A percentile compares a stretch with the other conserved stretches of the same genome.
phyloP scores from a whole-genome alignment of 2,888 invertebrate genomes.

The Brenthis ino region DNA sequence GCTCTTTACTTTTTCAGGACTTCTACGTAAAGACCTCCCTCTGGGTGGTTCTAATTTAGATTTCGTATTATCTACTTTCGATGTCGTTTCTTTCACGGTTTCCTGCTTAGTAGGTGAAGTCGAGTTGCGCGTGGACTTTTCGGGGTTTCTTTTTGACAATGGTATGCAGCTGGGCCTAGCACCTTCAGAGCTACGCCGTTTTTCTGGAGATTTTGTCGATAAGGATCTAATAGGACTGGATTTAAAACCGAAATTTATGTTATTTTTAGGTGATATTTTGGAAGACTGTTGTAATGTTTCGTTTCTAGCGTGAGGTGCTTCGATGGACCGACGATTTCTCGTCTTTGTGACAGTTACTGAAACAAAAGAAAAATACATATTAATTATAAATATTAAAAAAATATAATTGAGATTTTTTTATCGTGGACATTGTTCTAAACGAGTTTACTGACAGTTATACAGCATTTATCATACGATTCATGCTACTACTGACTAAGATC shows the following conservation, averaged over 20 bases:
- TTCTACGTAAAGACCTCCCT: conserved; percentile 58
- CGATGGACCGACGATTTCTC: conserved; percentile 66
- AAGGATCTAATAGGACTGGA: conserved; percentile 58
- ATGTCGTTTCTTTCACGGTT: conserved; percentile 53
- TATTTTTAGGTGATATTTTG: conserved; percentile 73
- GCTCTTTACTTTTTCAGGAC: conserved; percentile 72
- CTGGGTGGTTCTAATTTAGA: conserved; percentile 60
- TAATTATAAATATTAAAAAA: conserved; percentile 1
- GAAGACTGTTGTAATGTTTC: conserved; percentile 77
- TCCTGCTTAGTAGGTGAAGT: conserved; percentile 70
- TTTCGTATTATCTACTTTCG: conserved; percentile 57
- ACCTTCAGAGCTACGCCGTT: conserved; percentile 65
- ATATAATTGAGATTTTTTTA: conserved; percentile 49
- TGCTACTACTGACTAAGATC: conserved; percentile 47
- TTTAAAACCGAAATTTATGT: conserved; percentile 67
- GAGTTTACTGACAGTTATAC: conserved; percentile 70
- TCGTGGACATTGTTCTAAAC: conserved; percentile 65
- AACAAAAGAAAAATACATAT: conserved; percentile 56
- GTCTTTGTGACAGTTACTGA: conserved; percentile 68
- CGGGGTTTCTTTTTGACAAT: conserved; percentile 66
- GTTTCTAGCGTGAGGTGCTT: conserved; percentile 71
- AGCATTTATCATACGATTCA: conserved; percentile 51
- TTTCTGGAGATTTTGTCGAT: conserved; percentile 60
- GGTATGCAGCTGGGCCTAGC: conserved; percentile 74
- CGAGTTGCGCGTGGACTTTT: conserved; percentile 59